Evolutionary conservation across 2,888 invertebrate genomes (phyloP), one percentile per base, ranked within the genome.

Genomic region (Drosophila kambysellisi): DNA sequence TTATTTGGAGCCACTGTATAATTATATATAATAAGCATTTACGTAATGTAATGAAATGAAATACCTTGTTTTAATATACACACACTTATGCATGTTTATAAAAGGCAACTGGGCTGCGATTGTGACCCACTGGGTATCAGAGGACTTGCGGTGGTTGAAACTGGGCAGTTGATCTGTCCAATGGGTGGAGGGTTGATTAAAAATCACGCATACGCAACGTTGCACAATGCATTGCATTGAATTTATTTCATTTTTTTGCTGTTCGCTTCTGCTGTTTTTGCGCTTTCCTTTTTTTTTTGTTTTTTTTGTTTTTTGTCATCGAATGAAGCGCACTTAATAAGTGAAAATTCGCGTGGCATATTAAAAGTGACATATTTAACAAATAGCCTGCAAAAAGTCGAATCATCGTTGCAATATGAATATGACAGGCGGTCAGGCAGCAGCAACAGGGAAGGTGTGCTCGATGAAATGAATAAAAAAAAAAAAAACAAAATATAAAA

Each of bases 351-450:
- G 79, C 68, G 74, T 73, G 82, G 82, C 83, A 82, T 83, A 83
- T 83, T 84, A 84, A 84, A 84, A 82, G 75, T 84, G 83, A 84
- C 83, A 83, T 82, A 83, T 84, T 83, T 83, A 84, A 83, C 82
- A 81, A 84, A 81, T 83, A 83, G 70, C 80, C 76, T 62, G 74
- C 70, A 79, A 76, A 82, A 82, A 75, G 71, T 77, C 75, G 63
- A 74, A 75, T 76, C 76, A 81, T 53, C 64, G 51, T 58, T 32
- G 72, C 70, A 64, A 79, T 69, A 76, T 80, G 83, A 80, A 83
- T 76, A 81, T 83, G 83, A 83, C 83, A 83, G 83, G 56, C 62
- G 52, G 32, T 56, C 75, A 59, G 62, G 11, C 52, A n/a, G 30
- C 25, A 25, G 67, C 41, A 33, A 33, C 25, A 15, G 48, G 39